A percentile compares a stretch with the other conserved stretches of the same genome.
Evolutionary conservation across 2,113 vertebrate species (phyloP).

Genomic region (Oreocharis arfaki): DNA sequence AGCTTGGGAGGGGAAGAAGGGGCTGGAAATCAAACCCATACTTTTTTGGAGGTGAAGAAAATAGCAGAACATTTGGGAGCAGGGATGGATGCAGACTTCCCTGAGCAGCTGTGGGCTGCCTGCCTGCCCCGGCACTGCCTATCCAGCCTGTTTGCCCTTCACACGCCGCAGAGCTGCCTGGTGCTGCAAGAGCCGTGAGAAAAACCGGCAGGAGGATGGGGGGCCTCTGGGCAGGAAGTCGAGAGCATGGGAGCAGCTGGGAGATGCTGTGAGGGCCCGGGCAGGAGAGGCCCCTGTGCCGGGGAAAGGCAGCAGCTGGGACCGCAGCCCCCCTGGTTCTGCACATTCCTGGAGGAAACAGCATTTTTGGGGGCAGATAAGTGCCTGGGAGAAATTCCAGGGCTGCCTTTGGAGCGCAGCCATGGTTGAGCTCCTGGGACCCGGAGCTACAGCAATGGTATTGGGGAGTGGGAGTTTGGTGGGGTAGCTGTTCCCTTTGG

Average conservation of each 20-base stretch:
- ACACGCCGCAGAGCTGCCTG: slow-evolving; percentile 19
- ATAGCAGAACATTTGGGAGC: background rate
- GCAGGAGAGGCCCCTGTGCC: background rate
- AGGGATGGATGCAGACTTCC: background rate
- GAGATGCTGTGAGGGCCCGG: background rate
- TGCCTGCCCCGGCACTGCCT: background rate
- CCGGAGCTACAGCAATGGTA: accelerated
- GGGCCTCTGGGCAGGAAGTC: slow-evolving; percentile 64
- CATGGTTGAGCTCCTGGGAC: background rate
- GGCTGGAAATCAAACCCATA: background rate
- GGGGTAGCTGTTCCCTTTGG: background rate
- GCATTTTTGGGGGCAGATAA: slow-evolving; percentile 68
- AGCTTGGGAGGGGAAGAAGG: background rate
- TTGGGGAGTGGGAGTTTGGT: accelerated
- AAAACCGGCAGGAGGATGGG: slow-evolving; percentile 66
- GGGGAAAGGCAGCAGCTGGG: slow-evolving; percentile 69
- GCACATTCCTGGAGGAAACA: slow-evolving; percentile 68
- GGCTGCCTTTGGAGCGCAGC: background rate
- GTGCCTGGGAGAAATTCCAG: slow-evolving; percentile 40
- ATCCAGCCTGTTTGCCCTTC: slow-evolving; percentile 26
- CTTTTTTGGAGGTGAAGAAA: background rate
- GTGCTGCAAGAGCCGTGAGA: slow-evolving; percentile 70
- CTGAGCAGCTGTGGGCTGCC: background rate
- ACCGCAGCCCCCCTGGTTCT: slow-evolving; percentile 19
- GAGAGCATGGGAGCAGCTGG: slow-evolving; percentile 71